These are phyloP conservation scores for Arrhopalites spinosus DNA, from an alignment of 2,888 invertebrate species.

Conservation along the genomic window DNA sequence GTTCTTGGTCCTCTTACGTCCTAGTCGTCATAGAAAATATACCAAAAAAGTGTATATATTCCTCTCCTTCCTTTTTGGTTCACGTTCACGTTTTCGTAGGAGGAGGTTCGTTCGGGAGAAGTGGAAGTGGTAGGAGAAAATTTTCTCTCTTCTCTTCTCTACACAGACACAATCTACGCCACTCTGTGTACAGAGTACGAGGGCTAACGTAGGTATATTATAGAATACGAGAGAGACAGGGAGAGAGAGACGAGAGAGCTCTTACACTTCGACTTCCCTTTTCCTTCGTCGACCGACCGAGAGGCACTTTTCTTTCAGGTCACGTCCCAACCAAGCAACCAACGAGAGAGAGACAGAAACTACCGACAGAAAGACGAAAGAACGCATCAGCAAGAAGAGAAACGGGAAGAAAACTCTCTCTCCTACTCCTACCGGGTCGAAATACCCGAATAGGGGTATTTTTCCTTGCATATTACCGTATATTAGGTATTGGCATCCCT, in stretches of 20 bases:
- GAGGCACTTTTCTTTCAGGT: slow-evolving; percentile 56
- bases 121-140: not conserved
- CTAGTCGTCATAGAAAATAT: too few species aligned
- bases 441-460: too few species aligned
- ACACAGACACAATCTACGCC: not conserved
- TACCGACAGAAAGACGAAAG: slow-evolving; percentile 2
- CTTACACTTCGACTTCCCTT: slow-evolving; percentile 19
- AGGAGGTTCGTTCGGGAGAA: not conserved
- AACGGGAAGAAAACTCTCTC: slow-evolving; percentile 21
- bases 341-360: slow-evolving; percentile 21
- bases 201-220: slow-evolving; percentile 7
- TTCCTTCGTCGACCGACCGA: slow-evolving; percentile 24
- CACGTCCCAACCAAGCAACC: slow-evolving; percentile 48
- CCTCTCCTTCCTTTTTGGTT: not conserved
- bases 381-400: slow-evolving; percentile 23
- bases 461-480: too few species aligned
- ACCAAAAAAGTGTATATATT: too few species aligned
- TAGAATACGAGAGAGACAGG: not conserved
- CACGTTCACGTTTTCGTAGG: not conserved
- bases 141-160: not conserved
- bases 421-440: not conserved
- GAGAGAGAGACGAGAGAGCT: not conserved
- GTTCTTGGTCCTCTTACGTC: not conserved
- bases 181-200: slow-evolving; percentile 4
- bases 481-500: too few species aligned